phyloP scores from a whole-genome alignment of 1,140 invertebrate species.

The Calliphora vicina region DNA sequence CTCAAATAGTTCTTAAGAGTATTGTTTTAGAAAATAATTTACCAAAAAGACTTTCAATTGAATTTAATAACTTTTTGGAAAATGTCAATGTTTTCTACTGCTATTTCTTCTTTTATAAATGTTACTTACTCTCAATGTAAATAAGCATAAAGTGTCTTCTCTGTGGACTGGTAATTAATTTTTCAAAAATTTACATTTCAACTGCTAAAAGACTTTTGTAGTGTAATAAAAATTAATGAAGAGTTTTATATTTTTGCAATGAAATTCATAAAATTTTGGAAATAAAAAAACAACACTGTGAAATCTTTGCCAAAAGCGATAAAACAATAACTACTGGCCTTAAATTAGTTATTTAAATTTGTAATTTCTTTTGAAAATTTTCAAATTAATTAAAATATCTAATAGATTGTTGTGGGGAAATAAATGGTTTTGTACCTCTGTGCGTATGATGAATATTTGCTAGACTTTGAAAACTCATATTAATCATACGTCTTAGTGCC shows the following conservation, averaged over 20 bases:
- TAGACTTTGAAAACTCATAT: too few species aligned
- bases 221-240: neutral
- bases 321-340: too few species aligned
- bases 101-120: neutral
- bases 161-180: neutral
- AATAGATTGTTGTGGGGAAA: too few species aligned
- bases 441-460: too few species aligned
- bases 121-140: neutral
- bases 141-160: neutral
- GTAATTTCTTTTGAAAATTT: too few species aligned
- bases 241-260: neutral
- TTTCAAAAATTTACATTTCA: neutral
- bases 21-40: slow-evolving; percentile 20
- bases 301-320: too few species aligned
- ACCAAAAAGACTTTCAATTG: slow-evolving; percentile 2
- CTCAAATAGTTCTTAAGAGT: slow-evolving; percentile 9
- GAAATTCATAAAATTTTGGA: too few species aligned
- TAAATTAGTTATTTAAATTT: too few species aligned
- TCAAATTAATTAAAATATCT: too few species aligned
- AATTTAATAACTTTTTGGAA: neutral
- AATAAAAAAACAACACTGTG: too few species aligned
- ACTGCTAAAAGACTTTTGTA: neutral
- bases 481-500: too few species aligned
- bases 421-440: too few species aligned
- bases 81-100: neutral